These are phyloP conservation scores for Lepeophtheirus nordmannii DNA, from an alignment of 2,888 invertebrate species.

Conservation along the genomic window DNA sequence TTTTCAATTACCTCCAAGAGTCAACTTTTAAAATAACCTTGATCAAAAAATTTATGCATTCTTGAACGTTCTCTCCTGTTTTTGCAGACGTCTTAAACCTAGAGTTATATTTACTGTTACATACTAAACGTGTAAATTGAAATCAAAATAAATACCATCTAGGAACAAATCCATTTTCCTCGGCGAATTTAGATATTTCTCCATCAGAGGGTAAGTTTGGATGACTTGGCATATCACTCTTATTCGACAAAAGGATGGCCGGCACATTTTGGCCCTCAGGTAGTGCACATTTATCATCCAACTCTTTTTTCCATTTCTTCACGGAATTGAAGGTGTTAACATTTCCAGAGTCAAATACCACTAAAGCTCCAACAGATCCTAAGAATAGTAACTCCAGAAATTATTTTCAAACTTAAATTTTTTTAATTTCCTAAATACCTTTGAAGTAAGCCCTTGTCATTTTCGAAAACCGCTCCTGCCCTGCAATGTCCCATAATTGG, in stretches of 20 bases:
- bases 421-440: neutral
- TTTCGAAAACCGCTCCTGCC: slow-evolving; percentile 17
- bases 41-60: neutral
- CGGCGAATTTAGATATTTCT: slow-evolving; percentile 6
- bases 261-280: slow-evolving; percentile 13
- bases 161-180: slow-evolving; percentile 14
- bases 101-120: no score
- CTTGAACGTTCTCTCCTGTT: neutral
- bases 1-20: neutral
- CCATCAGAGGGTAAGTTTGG: slow-evolving; percentile 2
- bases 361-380: slow-evolving; percentile 16
- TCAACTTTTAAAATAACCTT: neutral
- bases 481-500: slow-evolving; percentile 21
- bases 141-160: neutral
- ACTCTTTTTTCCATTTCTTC: slow-evolving; percentile 11
- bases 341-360: neutral
- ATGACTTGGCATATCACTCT: neutral
- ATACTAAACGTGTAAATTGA: neutral
- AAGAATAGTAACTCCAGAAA: neutral
- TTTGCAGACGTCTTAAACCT: neutral
- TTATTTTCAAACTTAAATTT: neutral
- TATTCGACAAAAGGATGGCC: slow-evolving; percentile 2
- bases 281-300: slow-evolving; percentile 1
- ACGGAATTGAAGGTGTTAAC: neutral
- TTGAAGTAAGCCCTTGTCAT: slow-evolving; percentile 20